Base-by-base conservation (phyloP, 2,113 vertebrate species). In the Nycticryphes semicollaris region DNA sequence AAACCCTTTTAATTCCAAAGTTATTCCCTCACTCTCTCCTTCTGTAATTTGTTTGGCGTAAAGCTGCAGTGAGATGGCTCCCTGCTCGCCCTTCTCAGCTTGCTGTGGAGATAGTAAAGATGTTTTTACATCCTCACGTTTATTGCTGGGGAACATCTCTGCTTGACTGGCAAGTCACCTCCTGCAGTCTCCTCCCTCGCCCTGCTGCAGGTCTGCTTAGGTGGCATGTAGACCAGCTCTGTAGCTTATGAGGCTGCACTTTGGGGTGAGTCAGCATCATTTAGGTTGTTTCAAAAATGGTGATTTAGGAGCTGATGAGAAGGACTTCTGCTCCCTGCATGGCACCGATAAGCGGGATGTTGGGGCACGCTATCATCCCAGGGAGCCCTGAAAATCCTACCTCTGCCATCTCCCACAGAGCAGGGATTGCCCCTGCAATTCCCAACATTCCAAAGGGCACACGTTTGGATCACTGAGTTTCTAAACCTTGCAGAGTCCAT, bases 1-100 rank as follows among this genome's bases (percentile, higher is more conserved):
- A 85, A 96, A 92, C 41, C 64, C 68, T 88, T 95, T 95, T 90
- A 84, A 95, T 97, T 97, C 75, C 56, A 43, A 10, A 41, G 69
- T 82, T 78, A 90, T 93, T 97, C 90, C 94, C 67, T 89, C 48
- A 31, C 66, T 87, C 73, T 96, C 60, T 70, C 57, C 85, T 83
- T 84, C 92, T 90, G 81, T 96, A 91, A 90, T 88, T 96, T 96
- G 89, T 89, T 92, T 51, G 78, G 45, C 5, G 5, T 56, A 69
- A 97, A 74, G 73, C 82, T 91, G 94, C 76, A 64, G 85, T 27
- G 45, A 88, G 93, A 23, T 2, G 59, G 39, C 23, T 90, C 31
- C 91, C 67, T 90, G 63, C 48, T 66, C 83, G 57, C 8, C 48
- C 57, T 51, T 83, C 79, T 64, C 37, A 12, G 37, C 62, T 28